phyloP scores from a whole-genome alignment of 2,888 invertebrate species.

The Pristionchus arcanus region DNA sequence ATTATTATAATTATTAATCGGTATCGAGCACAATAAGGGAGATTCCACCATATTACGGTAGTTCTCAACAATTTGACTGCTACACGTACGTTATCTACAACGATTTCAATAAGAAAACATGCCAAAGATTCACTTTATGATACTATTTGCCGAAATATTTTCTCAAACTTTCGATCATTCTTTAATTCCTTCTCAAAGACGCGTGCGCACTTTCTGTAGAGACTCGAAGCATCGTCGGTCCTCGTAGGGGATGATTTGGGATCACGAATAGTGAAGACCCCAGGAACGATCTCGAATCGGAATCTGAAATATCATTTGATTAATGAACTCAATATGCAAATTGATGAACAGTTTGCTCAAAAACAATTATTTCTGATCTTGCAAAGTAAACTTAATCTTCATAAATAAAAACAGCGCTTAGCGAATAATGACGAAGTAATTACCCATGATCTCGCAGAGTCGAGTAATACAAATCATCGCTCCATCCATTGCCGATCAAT shows the following conservation, averaged over 20 bases:
- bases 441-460: conserved; percentile 88
- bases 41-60: too few relatives aligned
- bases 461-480: conserved; percentile 85
- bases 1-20: too few relatives aligned
- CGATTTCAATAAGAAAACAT: not conserved
- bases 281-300: conserved; percentile 88
- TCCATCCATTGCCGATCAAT: conserved; percentile 97
- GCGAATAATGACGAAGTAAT: not conserved
- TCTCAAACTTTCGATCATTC: not conserved
- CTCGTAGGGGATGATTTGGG: conserved; percentile 87
- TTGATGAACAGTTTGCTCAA: too few relatives aligned
- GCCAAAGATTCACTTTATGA: not conserved
- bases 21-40: too few relatives aligned
- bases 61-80: too few relatives aligned
- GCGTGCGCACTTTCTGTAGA: conserved; percentile 37
- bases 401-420: not conserved
- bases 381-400: too few relatives aligned
- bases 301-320: conserved; percentile 80
- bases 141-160: not conserved
- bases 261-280: conserved; percentile 92
- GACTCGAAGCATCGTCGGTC: not conserved
- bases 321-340: not conserved
- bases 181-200: not conserved
- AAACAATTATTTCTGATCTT: too few relatives aligned
- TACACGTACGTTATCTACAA: not conserved